Conservation (phyloP, 2,113 vertebrate species). For the Chaetops frenatus region DNA sequence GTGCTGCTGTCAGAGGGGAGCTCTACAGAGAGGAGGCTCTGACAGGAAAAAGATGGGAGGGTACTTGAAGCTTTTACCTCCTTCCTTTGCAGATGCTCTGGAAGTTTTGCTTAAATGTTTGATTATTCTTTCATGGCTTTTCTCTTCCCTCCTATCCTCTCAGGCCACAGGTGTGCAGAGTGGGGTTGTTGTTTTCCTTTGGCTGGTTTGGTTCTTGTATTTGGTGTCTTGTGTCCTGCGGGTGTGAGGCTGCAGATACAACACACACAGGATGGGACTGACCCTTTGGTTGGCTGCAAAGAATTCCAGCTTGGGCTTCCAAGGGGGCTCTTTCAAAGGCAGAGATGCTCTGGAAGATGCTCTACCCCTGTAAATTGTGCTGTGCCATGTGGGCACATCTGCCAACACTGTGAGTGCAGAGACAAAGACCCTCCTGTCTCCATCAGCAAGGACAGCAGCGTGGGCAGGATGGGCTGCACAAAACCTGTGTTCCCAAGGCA, state of each 20-base stretch:
- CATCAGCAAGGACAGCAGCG: fast-evolving
- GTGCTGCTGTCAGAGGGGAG: neutral
- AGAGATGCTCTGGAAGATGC: neutral
- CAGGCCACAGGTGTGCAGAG: neutral
- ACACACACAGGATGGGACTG: neutral
- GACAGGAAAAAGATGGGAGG: neutral
- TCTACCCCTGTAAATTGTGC: neutral
- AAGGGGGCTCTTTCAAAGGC: neutral
- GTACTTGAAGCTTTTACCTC: neutral
- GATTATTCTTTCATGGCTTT: neutral
- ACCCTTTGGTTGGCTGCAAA: fast-evolving
- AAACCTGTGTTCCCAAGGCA: neutral
- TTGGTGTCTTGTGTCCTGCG: neutral
- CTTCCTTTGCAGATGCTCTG: neutral
- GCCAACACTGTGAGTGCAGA: neutral
- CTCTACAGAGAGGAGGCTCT: neutral
- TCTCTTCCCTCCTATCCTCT: neutral
- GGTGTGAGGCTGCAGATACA: neutral
- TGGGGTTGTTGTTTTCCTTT: neutral
- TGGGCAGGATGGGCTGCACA: neutral
- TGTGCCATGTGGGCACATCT: neutral
- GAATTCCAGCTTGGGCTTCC: neutral
- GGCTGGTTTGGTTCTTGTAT: neutral
- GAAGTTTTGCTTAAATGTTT: neutral
- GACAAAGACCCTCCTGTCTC: fast-evolving